phyloP scores from a whole-genome alignment of 2,113 vertebrate genomes.

The Sisor rabdophorus region DNA sequence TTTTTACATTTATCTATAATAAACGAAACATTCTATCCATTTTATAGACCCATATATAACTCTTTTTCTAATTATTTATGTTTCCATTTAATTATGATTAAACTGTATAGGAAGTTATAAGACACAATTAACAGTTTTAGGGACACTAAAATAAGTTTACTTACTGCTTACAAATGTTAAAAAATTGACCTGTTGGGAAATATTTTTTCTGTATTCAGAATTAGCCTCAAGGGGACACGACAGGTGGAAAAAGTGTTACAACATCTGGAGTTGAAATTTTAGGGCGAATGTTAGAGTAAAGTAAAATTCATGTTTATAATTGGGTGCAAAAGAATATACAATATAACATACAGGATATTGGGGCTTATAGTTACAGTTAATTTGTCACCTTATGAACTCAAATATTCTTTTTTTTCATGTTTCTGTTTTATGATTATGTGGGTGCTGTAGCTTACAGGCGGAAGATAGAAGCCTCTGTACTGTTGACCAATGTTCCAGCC shows the following conservation, averaged over 20 bases:
- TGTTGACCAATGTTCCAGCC: constrained; percentile 79
- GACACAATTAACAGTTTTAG: background rate
- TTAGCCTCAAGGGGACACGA: background rate
- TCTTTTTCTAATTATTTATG: background rate
- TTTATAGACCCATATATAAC: background rate
- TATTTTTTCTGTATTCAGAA: background rate
- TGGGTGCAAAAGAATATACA: background rate
- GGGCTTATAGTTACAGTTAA: background rate
- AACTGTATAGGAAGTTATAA: background rate
- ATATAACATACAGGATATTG: background rate
- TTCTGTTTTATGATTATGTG: constrained; percentile 21
- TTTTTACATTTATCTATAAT: background rate
- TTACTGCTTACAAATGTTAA: background rate
- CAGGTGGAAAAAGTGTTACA: constrained; percentile 8
- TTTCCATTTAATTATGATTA: constrained; percentile 1
- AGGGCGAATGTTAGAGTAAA: background rate
- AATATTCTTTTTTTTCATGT: background rate
- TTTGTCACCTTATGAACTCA: background rate
- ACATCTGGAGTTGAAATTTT: constrained; percentile 5
- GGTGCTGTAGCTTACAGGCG: constrained; percentile 68
- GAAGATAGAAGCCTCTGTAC: constrained; percentile 80
- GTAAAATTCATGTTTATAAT: background rate
- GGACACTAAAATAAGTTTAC: background rate
- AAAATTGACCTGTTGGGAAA: background rate
- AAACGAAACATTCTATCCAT: background rate